Evolutionary conservation across 2,113 vertebrate species (phyloP).

Genomic region (Elanus axillaris): DNA sequence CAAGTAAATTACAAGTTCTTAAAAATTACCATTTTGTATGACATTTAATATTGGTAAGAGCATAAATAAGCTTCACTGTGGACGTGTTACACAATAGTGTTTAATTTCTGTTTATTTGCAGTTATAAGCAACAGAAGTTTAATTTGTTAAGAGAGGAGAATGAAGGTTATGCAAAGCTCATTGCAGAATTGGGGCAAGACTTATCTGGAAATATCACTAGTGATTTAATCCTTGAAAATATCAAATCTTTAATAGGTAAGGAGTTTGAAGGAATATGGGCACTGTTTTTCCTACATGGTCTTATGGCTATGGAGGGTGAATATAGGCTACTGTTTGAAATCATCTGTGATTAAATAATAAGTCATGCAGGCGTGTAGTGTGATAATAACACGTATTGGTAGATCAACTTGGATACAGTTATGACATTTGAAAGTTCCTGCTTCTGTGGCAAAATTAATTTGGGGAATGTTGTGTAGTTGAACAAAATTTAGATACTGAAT

Average conservation of each 20-base stretch:
- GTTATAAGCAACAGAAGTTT: slow-evolving; percentile 99
- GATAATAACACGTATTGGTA: background rate
- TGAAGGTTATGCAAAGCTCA: slow-evolving; percentile 96
- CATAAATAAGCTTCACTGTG: background rate
- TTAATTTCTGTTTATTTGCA: slow-evolving; percentile 72
- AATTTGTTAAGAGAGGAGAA: slow-evolving; percentile 98
- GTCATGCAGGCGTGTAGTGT: rapidly evolving
- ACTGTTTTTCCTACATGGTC: background rate
- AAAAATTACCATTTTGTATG: background rate
- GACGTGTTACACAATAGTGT: background rate
- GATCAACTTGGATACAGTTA: background rate
- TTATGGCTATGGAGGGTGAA: background rate
- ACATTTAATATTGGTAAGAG: background rate
- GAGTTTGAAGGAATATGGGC: background rate
- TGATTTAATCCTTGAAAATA: slow-evolving; percentile 94
- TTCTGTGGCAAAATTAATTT: background rate
- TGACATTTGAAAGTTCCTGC: background rate
- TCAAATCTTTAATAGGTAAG: slow-evolving; percentile 98
- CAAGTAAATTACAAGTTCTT: background rate
- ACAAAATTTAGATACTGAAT: background rate
- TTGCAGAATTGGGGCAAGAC: slow-evolving; percentile 96
- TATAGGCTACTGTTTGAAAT: background rate
- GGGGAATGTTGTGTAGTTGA: background rate
- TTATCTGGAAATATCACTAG: slow-evolving; percentile 92
- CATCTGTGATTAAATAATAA: background rate